phyloP scores from a whole-genome alignment of 2,797 vertebrate species.

The Micrastur ruficollis region DNA sequence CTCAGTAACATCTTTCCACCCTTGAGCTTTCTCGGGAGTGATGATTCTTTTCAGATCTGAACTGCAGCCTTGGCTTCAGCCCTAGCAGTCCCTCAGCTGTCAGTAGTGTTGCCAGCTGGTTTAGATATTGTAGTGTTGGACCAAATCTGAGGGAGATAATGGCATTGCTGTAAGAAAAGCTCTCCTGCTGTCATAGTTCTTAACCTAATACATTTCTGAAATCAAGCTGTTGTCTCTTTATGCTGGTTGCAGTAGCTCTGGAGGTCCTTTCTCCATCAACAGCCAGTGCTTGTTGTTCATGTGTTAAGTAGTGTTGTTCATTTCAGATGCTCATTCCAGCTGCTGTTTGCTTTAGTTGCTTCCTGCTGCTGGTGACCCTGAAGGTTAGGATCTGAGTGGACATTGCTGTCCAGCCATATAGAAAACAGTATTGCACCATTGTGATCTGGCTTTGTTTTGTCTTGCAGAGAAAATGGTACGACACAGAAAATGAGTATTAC shows the following conservation, averaged over 20 bases:
- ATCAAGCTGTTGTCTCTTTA: not conserved
- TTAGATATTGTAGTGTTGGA: not conserved
- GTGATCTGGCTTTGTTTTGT: not conserved
- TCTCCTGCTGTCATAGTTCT: not conserved
- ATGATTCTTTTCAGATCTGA: not conserved
- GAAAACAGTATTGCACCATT: not conserved
- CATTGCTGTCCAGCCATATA: not conserved
- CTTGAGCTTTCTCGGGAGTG: not conserved
- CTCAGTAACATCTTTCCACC: not conserved
- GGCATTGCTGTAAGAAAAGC: not conserved
- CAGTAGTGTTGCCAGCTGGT: not conserved
- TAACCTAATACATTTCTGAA: not conserved
- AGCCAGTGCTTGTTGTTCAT: not conserved
- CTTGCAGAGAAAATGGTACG: slow-evolving; percentile 87
- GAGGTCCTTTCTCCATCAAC: not conserved
- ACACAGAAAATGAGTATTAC: slow-evolving; percentile 87
- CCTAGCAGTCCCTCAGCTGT: not conserved
- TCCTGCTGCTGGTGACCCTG: not conserved
- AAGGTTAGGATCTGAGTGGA: not conserved
- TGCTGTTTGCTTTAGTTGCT: not conserved
- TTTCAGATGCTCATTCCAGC: not conserved
- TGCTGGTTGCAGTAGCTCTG: not conserved
- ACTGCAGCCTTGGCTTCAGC: not conserved
- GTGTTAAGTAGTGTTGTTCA: not conserved
- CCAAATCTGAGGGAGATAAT: not conserved